Base-by-base conservation (phyloP, 2,113 vertebrate genomes). In the Microtus montanus region DNA sequence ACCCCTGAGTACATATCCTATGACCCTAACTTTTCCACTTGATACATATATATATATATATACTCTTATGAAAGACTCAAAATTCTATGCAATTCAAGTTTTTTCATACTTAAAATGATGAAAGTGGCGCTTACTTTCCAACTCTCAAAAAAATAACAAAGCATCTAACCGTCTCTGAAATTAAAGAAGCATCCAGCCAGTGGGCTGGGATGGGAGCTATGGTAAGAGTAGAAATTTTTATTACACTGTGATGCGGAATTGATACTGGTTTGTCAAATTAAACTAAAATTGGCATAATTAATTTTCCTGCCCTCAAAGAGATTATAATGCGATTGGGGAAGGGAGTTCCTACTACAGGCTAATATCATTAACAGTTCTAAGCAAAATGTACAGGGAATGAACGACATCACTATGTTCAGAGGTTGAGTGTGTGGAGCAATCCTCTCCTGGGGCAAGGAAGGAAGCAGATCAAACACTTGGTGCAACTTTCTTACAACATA, bases 211-310 rank as follows among this genome's bases (percentile, higher is more conserved):
- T 33, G 22, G 64, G 75, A 90, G 28, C 20, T 47, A 61, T 1
- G 33, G 0, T 66, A 47, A 85, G 1, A 88, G 26, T 24, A 80
- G 44, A 77, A 92, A 63, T 24, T 38, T 33, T 58, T 38, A 94
- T 33, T 84, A 74, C 2, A 44, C 33, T 83, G 87, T 93, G 83
- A 92, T 35, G 73, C 26, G 70, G 26, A 89, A 44, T 86, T 38
- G n/a, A 91, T 75, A 75, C 4, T 58, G 33, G 20, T 78, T 54
- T 38, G 7, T 89, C 87, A 73, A 86, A 85, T 63, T 33, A 84
- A 90, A 92, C 58, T 77, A 83, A 94, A 92, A 83, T 83, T 63
- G 91, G 5, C n/a, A 90, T 71, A 92, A 75, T 85, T 87, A 96
- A 92, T 80, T 15, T 58, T 79, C 30, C 63, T 87, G 26, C 19